Evolutionary conservation across 2,797 vertebrate genomes (phyloP), one percentile per base, ranked within the genome.

Genomic region (Cichlasoma orientale): DNA sequence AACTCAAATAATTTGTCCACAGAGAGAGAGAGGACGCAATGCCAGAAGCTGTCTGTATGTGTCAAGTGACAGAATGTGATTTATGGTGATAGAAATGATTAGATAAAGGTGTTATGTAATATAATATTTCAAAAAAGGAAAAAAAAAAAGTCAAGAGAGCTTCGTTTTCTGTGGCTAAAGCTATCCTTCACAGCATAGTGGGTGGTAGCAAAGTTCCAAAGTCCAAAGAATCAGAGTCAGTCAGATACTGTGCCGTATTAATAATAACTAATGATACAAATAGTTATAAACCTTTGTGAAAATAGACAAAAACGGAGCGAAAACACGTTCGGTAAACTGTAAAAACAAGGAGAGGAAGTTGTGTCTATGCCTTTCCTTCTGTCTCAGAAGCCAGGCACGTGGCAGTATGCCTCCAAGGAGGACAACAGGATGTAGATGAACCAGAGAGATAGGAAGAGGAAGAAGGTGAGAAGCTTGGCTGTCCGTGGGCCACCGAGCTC

Each of bases 401-500:
- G 93, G 93, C 96, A 97, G 93, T 97, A 97, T 6, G 96, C 95
- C 92, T 96, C 96, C 76, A 97, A 84, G 1, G 96, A 94, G 52
- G 96, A n/a, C 88, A 97, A 73, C 83, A 97, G 86, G 90, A 97
- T 97, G 91, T 97, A 97, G 89, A 96, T 36, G 86, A 97, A 92
- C 96, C 96, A 97, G 44, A 97, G 56, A 33, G 89, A 88, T 57
- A 97, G 6, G 83, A 97, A 97, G 72, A 96, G n/a, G 38, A 96
- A 86, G 31, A 90, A 88, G 79, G 96, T 95, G 90, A 97, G 61
- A 70, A 95, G 90, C 94, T 97, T 97, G 84, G 94, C 85, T 86
- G 93, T 93, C 90, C 95, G 95, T 74, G 96, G 96, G 61, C 96
- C 96, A 2, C 96, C 96, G 27, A 97, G 95, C 90, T 97, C 96